Conservation (phyloP, 2,888 invertebrate genomes). For the Antitype chi region DNA sequence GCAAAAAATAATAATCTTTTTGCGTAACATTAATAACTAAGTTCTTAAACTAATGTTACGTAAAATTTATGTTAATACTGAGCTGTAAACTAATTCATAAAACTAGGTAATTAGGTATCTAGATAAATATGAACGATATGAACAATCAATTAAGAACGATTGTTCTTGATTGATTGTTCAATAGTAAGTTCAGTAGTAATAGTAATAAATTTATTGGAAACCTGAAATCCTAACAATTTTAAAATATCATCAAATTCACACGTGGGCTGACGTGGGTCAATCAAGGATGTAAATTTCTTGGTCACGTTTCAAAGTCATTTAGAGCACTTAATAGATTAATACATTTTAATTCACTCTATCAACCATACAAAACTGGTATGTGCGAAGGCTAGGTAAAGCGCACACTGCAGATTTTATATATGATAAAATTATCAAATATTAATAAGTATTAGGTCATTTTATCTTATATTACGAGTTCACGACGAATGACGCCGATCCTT, state of each 20-base stretch:
- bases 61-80: no score
- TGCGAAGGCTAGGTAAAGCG: not conserved
- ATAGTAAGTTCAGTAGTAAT: no score
- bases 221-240: not conserved
- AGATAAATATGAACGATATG: no score
- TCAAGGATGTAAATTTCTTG: constrained; percentile 36
- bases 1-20: no score
- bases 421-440: not conserved
- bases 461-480: not conserved
- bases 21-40: no score
- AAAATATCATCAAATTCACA: constrained; percentile 1
- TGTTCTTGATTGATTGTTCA: no score
- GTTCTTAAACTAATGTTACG: no score
- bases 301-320: constrained; percentile 21
- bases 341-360: constrained; percentile 8
- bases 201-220: not conserved
- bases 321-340: constrained; percentile 7
- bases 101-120: no score
- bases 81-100: no score
- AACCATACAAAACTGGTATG: constrained; percentile 2
- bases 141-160: not conserved
- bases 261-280: constrained; percentile 7
- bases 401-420: not conserved
- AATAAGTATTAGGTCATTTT: not conserved
- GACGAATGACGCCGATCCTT: not conserved